Conservation (phyloP, 2,888 invertebrate species). For the Hirtodrosophila histrioides region DNA sequence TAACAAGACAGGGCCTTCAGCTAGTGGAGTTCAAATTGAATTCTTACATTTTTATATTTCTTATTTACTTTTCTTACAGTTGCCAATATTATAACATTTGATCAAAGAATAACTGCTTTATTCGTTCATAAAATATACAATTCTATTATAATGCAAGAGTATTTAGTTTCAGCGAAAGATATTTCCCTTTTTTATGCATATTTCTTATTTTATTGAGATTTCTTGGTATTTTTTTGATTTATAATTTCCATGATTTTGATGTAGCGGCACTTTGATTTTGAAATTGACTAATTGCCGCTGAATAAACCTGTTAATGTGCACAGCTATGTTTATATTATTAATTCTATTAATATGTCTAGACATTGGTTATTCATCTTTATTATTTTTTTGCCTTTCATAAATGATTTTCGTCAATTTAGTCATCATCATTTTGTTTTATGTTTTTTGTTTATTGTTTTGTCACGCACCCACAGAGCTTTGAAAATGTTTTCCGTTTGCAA, state of each 20-base stretch:
- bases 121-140: too few relatives aligned
- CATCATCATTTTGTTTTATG: slow-evolving; percentile 20
- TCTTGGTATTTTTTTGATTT: slow-evolving; percentile 4
- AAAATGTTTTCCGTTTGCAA: slow-evolving; percentile 62
- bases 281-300: slow-evolving; percentile 40
- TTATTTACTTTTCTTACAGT: too few relatives aligned
- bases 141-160: too few relatives aligned
- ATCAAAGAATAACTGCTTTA: too few relatives aligned
- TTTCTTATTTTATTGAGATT: too few relatives aligned
- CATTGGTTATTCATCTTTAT: slow-evolving; percentile 10
- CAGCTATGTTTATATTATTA: slow-evolving; percentile 30
- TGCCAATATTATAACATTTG: too few relatives aligned
- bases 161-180: too few relatives aligned
- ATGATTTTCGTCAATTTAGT: slow-evolving; percentile 41
- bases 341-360: slow-evolving; percentile 31
- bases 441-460: slow-evolving; percentile 40
- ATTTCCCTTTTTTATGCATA: background rate
- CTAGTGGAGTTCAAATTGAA: too few relatives aligned
- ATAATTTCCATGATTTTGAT: slow-evolving; percentile 18
- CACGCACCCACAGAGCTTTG: slow-evolving; percentile 49
- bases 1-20: too few relatives aligned
- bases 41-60: too few relatives aligned
- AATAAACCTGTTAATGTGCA: slow-evolving; percentile 39
- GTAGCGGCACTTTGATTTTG: slow-evolving; percentile 32
- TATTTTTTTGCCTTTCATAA: slow-evolving; percentile 16